Evolutionary conservation across 2,888 invertebrate species (phyloP), one percentile per base, ranked within the genome.

Genomic region (Pyralis farinalis): DNA sequence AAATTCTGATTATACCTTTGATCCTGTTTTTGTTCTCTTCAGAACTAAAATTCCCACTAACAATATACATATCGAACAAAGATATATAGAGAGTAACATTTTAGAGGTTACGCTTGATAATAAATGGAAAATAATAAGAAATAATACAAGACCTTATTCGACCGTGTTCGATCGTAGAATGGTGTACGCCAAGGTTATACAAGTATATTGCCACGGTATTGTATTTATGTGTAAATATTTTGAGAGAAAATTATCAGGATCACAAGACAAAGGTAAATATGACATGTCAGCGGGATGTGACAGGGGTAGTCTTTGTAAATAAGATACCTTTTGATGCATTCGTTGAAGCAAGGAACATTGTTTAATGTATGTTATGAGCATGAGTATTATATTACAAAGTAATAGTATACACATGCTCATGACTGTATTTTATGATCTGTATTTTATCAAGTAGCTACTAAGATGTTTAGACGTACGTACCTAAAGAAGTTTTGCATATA

Each of bases 21-120:
- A 56, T 34, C 60, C 57, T 32, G 54, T 47, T 43, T 59, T 80
- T 39, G 69, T 45, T 52, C 60, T 71, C 51, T 71, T 81, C 44
- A 75, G 53, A 28, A 77, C 72, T 12, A 77, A 42, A 40, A 72
- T 56, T 11, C 70, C 68, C 1, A 66, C 64, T 9, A 81, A 49
- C 34, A 79, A 55, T 22, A 77, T 42, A 49, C 76, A 75, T 37
- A 69, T 63, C 0, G 80, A 74, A 11, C 72, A 71, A 10, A 79
- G 51, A 48, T 74, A 85, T 6, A 72, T 47, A 44, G 66, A 80
- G 38, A 71, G 61, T 30, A 76, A 51, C 79, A 83, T 85, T 52
- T 42, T 37, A 37, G 16, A 4, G 3, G 16, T 4, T 16, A 16
- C 16, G 16, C 16, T 3, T 16, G 4, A 25, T 8, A 9, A 3